Conservation (phyloP, 2,888 invertebrate genomes). For the Platynereis dumerilii region DNA sequence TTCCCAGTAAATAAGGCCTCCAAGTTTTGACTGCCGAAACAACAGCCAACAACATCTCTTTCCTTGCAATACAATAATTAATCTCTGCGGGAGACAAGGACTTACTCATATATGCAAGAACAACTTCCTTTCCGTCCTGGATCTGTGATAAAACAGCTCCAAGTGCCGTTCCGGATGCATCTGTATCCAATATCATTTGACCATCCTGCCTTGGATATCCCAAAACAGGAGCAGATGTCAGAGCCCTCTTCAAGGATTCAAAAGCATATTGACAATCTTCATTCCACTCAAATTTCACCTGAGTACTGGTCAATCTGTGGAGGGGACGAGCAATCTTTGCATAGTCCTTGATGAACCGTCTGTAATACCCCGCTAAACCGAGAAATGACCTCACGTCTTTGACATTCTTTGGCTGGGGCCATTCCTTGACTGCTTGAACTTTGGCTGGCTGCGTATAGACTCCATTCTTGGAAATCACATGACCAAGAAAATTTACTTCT, state of each 20-base stretch:
- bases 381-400: conserved; percentile 25
- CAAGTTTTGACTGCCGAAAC: conserved; percentile 28
- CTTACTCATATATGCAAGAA: conserved; percentile 32
- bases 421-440: conserved; percentile 14
- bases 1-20: conserved; percentile 31
- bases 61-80: conserved; percentile 29
- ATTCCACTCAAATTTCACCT: conserved; percentile 30
- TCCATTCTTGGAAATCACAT: conserved; percentile 22
- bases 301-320: not conserved
- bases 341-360: conserved; percentile 25
- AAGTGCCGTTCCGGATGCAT: conserved; percentile 30
- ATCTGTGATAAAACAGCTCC: conserved; percentile 32
- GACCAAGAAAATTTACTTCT: conserved; percentile 25
- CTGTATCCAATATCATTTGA: conserved; percentile 28
- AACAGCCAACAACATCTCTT: conserved; percentile 35
- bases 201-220: conserved; percentile 18
- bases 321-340: conserved; percentile 23
- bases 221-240: conserved; percentile 25
- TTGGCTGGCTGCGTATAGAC: conserved; percentile 23
- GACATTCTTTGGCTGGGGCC: conserved; percentile 22
- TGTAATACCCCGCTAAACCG: conserved; percentile 26
- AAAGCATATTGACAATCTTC: conserved; percentile 27
- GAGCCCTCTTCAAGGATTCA: conserved; percentile 16
- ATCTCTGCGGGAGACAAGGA: conserved; percentile 28
- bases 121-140: conserved; percentile 23